Base-by-base conservation (phyloP, 2,113 vertebrate species). In the Corvus cornix region DNA sequence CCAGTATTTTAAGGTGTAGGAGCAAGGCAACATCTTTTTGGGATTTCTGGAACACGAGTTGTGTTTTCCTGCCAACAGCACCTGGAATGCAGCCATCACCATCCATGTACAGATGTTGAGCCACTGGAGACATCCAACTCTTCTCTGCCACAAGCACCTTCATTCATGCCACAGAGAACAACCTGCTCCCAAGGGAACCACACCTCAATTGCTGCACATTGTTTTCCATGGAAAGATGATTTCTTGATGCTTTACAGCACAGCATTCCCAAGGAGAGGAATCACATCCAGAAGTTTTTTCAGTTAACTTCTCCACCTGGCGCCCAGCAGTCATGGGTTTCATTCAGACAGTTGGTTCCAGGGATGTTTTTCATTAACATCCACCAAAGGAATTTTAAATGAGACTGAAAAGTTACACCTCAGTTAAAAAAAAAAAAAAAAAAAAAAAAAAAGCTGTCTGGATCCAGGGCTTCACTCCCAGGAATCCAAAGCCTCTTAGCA, bases 71-170 rank as follows among this genome's bases (percentile, higher is more conserved):
- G 85, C 59, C 17, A 83, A 41, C 8, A 70, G 49, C 52, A 41
- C 30, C 60, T 56, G 59, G 55, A 80, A 76, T 0, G 6, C 16
- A 31, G 15, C 73, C 46, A 22, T 31, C 73, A 75, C 69, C 27
- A 0, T 51, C 52, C 11, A 12, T 0, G 1, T n/a, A 31, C 10
- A 56, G 41, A 41, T 4, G 8, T 1, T 16, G 49, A 84, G 52
- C 33, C 84, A 37, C 41, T 16, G 72, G 26, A 92, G 33, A 60
- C 56, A 68, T 52, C 11, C 64, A 74, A 12, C 22, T 78, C 53
- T 80, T 69, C 80, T 68, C n/a, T 80, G 60, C 39, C 62, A 48
- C 18, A 33, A 49, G 17, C 48, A 77, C 41, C 26, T 86, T n/a
- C 23, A 60, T 17, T 17, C 52, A 63, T 11, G 13, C 27, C 51